Evolutionary conservation across 2,113 vertebrate species (phyloP).

Genomic region (Dromiciops gliroides): DNA sequence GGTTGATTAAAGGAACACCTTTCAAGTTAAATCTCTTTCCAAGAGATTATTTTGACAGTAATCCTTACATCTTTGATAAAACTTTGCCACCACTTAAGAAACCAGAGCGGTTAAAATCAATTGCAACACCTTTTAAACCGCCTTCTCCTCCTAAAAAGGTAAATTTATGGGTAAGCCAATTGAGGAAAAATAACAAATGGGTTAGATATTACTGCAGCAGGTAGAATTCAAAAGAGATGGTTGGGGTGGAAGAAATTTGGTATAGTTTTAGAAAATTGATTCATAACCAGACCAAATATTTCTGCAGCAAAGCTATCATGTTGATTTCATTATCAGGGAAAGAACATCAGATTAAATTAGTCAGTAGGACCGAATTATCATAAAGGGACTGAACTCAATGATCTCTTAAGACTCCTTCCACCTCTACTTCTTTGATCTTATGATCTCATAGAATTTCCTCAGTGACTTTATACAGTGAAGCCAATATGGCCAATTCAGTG

Average conservation of each 20-base stretch:
- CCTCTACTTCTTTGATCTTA: neutral
- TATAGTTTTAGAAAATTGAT: neutral
- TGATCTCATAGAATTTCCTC: conserved; percentile 24
- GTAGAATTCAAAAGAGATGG: neutral
- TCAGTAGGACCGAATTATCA: neutral
- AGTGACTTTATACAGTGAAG: neutral
- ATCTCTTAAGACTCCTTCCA: too few species aligned
- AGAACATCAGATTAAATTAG: conserved; percentile 3
- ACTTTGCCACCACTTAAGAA: conserved; percentile 83
- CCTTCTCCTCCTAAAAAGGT: conserved; percentile 91
- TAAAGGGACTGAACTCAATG: neutral
- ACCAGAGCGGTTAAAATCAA: conserved; percentile 52
- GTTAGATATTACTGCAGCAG: neutral
- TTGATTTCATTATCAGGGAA: neutral
- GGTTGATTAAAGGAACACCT: conserved; percentile 85
- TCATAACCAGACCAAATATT: too few species aligned
- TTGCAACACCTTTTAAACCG: conserved; percentile 87
- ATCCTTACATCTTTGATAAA: conserved; percentile 87
- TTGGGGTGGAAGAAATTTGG: neutral
- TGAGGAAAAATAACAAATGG: neutral
- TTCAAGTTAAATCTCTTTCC: conserved; percentile 90
- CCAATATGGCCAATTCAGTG: conserved; percentile 10
- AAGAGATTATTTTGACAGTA: conserved; percentile 88
- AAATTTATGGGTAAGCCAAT: conserved; percentile 25
- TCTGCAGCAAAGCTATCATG: too few species aligned